A percentile compares a stretch with the other conserved stretches of the same genome.
These are phyloP conservation scores for Pteria penguin DNA, from an alignment of 2,888 invertebrate genomes.

Conservation along the genomic window DNA sequence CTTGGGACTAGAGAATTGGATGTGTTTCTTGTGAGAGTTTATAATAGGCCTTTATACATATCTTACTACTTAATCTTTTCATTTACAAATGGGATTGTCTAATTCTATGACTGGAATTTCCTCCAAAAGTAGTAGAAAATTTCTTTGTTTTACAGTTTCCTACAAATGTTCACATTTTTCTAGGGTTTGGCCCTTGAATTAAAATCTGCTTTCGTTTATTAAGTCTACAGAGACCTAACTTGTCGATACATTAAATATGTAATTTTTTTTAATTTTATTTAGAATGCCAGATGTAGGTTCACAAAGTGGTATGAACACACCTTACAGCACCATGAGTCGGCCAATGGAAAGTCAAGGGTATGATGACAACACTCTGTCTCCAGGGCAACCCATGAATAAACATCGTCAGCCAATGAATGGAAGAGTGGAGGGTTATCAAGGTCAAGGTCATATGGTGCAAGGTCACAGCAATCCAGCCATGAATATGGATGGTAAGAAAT, in stretches of 20 bases:
- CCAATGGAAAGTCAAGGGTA: conserved; percentile 73
- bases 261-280: not conserved
- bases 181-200: too few relatives aligned
- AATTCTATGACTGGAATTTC: too few relatives aligned
- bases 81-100: too few relatives aligned
- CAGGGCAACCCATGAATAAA: conserved; percentile 53
- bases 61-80: too few relatives aligned
- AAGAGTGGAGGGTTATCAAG: conserved; percentile 42
- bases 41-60: too few relatives aligned
- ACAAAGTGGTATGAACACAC: conserved; percentile 6
- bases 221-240: too few relatives aligned
- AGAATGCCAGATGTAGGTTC: not conserved
- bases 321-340: conserved; percentile 71
- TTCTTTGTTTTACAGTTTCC: too few relatives aligned
- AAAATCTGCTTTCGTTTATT: too few relatives aligned
- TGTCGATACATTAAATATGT: not conserved
- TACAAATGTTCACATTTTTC: too few relatives aligned
- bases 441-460: conserved; percentile 51
- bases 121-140: too few relatives aligned
- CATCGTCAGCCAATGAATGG: conserved; percentile 34
- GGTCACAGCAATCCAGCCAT: conserved; percentile 65
- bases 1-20: too few relatives aligned
- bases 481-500: conserved; percentile 46
- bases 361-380: conserved; percentile 71
- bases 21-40: too few relatives aligned